Base-by-base conservation (phyloP, 2,113 vertebrate species). In the Rana temporaria region DNA sequence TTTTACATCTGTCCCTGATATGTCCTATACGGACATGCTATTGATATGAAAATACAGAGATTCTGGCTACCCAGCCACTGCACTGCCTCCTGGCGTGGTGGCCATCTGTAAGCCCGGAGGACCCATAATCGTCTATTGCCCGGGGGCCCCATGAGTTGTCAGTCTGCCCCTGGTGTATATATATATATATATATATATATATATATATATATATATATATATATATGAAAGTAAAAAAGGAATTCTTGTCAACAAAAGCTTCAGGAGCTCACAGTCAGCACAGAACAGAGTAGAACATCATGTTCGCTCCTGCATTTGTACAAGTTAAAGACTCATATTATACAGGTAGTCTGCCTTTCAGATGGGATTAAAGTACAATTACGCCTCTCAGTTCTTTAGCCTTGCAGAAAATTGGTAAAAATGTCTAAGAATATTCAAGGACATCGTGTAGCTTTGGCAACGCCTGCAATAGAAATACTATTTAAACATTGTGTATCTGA, bases 281-380 rank as follows among this genome's bases (percentile, higher is more conserved):
- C 57, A 60, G 7, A 38, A 17, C 34, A 26, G 30, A 53, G 22
- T 63, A 78, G 75, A 66, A 78, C 42, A 78, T 1, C 19, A 30
- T 60, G 72, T 73, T 73, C 70, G 30, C 73, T 62, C 42, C 57
- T 75, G 73, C 73, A 75, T 75, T 75, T 75, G 14, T 73, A 30
- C 32, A 73, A 56, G 20, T 38, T 62, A 22, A 62, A 38, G 56
- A 63, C 14, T 4, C 4, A 57, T 57, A 59, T 34, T 75, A 42
- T 60, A 75, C 48, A 72, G 70, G 15, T 73, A 52, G 34, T 24
- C 19, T 70, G 26, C 66, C 19, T 68, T 70, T 20, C n/a, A 70
- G 34, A 70, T 38, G 42, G 20, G 38, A 70, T 70, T 70, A 70
- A 52, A 70, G 14, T 20, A 52, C 18, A 16, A 17, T 32, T 66